Evolutionary conservation across 2,888 invertebrate genomes (phyloP), one percentile per base, ranked within the genome.

Genomic region (Xestoiulus laeticollis): DNA sequence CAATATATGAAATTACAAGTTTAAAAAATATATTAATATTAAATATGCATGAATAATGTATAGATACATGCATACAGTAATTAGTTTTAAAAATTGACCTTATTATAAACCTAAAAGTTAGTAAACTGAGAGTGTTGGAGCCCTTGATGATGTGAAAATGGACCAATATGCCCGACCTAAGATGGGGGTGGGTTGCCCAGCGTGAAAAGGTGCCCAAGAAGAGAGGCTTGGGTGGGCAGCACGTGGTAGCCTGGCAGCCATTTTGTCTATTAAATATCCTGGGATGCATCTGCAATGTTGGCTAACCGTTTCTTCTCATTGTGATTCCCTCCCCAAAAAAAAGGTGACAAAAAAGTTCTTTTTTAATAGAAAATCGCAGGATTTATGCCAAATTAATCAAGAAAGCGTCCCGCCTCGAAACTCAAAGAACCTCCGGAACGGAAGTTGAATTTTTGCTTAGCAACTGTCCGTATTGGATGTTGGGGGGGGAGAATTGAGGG

Each of bases 361-460:
- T 78, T 78, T 78, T 78, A 78, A 78, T 78, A 59, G 87, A 83
- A 87, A 87, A 87, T 87, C 26, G 87, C 87, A 87, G 87, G 87
- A 87, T 87, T 87, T 87, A 87, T 87, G 87, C 82, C 84, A 84
- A 82, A 87, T 87, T 87, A 87, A 87, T 84, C 44, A 30, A 33
- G 33, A 30, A 87, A 87, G 68, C 53, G 59, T 53, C 38, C 87
- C 87, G 87, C 33, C 33, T 33, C 22, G 22, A 43, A 38, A 44
- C 44, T 85, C 85, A 38, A 43, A 85, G 26, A 44, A 38, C 43
- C 85, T 44, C n/a, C 43, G 22, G 85, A 85, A 43, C 38, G 85
- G 85, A 85, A 85, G 85, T 44, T 26, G 43, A 26, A 85, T 85
- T 85, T 85, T 78, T 78, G 78, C 78, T 30, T 30, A 78, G 78